Base-by-base conservation (phyloP, 2,888 invertebrate species). In the Xanthorhoe designata region DNA sequence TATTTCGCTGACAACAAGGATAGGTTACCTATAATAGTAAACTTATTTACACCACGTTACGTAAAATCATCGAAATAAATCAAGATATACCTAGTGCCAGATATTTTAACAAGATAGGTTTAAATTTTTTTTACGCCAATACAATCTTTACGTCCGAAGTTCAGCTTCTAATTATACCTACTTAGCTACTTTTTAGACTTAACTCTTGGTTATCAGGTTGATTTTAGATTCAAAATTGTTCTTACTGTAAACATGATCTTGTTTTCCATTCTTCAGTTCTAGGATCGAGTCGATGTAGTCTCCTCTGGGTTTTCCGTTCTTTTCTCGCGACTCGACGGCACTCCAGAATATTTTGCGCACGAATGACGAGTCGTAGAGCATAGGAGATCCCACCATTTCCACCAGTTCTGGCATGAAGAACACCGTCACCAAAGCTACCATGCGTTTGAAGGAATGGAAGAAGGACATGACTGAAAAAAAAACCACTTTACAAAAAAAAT, bases 331-430 rank as follows among this genome's bases (percentile, higher is more conserved):
- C 58, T 73, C 63, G 0, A 79, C 64, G 0, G 75, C 71, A 6
- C 42, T 62, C 75, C 76, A 76, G 62, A 78, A 78, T 52, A 77
- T 61, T 57, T 77, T 71, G 4, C 66, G 66, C 2, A 77, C 69
- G 50, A 71, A 76, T 17, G 69, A 56, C 1, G 73, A 67, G 61
- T 78, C 68, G 45, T 74, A 76, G 0, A 77, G 71, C 52, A 78
- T 59, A 0, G 71, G 64, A 7, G 70, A 65, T 5, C 78, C 76
- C 42, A 77, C 51, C 42, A 69, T 47, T 50, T 72, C 65, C 0
- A 77, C 77, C 10, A 78, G 67, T 24, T 74, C 73, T 0, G 77
- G 78, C 61, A 78, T 68, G 49, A 79, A 79, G 60, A 79, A 79
- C 2, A 79, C 78, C 0, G 74, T 71, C 4, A 76, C 73, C 45